These are phyloP conservation scores for Cosmopolites sordidus DNA, from an alignment of 2,888 invertebrate genomes.

Conservation along the genomic window DNA sequence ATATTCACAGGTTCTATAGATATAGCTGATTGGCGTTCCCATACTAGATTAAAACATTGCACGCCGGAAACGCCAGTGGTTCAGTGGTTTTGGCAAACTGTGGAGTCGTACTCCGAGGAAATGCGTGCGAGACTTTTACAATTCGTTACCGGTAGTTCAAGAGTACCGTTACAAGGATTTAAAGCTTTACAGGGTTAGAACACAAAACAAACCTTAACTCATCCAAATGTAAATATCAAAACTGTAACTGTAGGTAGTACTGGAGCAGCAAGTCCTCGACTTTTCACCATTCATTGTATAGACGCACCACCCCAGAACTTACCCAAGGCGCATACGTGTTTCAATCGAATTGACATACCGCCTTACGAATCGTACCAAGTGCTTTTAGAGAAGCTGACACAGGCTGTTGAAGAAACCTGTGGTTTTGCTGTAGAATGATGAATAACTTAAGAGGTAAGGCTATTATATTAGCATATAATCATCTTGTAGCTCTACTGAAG, in stretches of 20 bases:
- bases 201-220: background rate
- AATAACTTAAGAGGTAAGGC: background rate
- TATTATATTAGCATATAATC: too few species aligned
- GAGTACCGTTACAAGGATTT: conserved; percentile 90
- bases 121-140: conserved; percentile 86
- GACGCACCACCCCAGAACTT: conserved; percentile 90
- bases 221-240: too few species aligned
- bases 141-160: conserved; percentile 93
- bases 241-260: conserved; percentile 67
- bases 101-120: conserved; percentile 83
- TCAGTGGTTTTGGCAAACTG: conserved; percentile 69
- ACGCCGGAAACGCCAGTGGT: conserved; percentile 80
- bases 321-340: conserved; percentile 97
- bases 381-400: conserved; percentile 88
- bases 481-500: too few species aligned
- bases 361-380: conserved; percentile 90
- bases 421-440: conserved; percentile 93
- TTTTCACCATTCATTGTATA: conserved; percentile 93
- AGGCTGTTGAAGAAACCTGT: conserved; percentile 96
- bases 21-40: conserved; percentile 88
- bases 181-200: conserved; percentile 71
- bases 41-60: conserved; percentile 93
- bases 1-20: conserved; percentile 60
- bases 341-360: conserved; percentile 88
- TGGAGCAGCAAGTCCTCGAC: conserved; percentile 88